phyloP scores from a whole-genome alignment of 1,140 invertebrate genomes.

The Drosophila trapezifrons region DNA sequence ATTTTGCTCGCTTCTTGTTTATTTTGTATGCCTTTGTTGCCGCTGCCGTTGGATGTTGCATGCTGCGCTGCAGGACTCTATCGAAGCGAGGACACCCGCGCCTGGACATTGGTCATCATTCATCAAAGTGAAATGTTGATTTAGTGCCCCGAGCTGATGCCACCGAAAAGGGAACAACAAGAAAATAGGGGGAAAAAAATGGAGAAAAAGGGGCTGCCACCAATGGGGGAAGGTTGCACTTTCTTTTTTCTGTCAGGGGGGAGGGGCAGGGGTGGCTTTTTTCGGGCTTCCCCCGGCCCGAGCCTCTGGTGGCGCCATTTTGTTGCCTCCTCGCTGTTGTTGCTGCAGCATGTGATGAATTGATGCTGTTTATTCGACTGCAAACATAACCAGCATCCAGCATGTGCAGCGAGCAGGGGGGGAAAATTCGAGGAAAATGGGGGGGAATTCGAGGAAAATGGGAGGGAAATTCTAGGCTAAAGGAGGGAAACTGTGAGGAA shows the following conservation, averaged over 20 bases:
- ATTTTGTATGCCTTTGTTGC: conserved; percentile 28
- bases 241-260: conserved; percentile 13
- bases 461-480: too few species aligned
- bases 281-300: neutral
- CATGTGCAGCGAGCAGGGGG: conserved; percentile 41
- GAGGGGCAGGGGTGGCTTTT: neutral
- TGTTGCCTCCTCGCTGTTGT: conserved; percentile 31
- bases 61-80: conserved; percentile 65
- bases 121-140: conserved; percentile 83
- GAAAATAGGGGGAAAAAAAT: neutral
- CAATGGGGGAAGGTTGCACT: conserved; percentile 44
- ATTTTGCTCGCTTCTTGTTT: conserved; percentile 27
- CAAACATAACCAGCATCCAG: conserved; percentile 76
- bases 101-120: conserved; percentile 82
- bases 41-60: conserved; percentile 54
- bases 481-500: neutral
- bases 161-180: conserved; percentile 18
- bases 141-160: conserved; percentile 68
- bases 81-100: conserved; percentile 67
- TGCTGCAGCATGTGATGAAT: conserved; percentile 73
- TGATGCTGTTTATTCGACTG: conserved; percentile 81
- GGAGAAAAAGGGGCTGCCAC: conserved; percentile 17
- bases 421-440: neutral
- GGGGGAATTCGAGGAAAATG: too few species aligned
- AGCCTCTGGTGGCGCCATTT: conserved; percentile 29